These are phyloP conservation scores for Pocillopora damicornis DNA, from an alignment of 64 coral and sea anemone species.

Conservation along the genomic window DNA sequence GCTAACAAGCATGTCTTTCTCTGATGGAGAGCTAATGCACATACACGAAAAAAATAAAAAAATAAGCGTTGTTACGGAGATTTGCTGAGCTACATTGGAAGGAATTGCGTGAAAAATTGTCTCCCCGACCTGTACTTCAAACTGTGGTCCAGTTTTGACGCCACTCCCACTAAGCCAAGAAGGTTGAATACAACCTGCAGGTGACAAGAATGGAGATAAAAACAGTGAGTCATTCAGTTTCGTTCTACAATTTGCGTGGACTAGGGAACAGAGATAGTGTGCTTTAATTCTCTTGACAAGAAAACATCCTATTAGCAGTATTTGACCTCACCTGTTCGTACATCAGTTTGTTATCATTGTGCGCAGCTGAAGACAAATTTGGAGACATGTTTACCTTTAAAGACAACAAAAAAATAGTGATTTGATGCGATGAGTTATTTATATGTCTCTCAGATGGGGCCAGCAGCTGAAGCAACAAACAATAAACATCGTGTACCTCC, in stretches of 20 bases:
- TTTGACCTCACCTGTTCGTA: conserved; percentile 81
- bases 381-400: conserved; percentile 97
- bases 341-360: conserved; percentile 79
- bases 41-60: neutral
- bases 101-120: neutral
- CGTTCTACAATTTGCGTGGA: neutral
- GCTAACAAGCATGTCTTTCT: conserved; percentile 82
- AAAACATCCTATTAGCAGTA: neutral
- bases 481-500: conserved; percentile 55
- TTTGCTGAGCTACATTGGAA: too few species aligned
- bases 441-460: too few species aligned
- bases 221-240: neutral
- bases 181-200: conserved; percentile 80
- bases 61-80: neutral
- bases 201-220: neutral
- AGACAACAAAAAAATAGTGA: neutral
- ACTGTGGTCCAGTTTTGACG: conserved; percentile 68
- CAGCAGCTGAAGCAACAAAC: neutral
- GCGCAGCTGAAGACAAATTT: conserved; percentile 76
- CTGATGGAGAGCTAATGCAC: conserved; percentile 43
- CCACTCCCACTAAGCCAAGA: conserved; percentile 77
- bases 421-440: neutral
- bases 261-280: neutral
- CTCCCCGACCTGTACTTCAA: conserved; percentile 65
- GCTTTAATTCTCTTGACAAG: neutral